Conservation (phyloP, 1,140 invertebrate species). For the Pomacea maculata region DNA sequence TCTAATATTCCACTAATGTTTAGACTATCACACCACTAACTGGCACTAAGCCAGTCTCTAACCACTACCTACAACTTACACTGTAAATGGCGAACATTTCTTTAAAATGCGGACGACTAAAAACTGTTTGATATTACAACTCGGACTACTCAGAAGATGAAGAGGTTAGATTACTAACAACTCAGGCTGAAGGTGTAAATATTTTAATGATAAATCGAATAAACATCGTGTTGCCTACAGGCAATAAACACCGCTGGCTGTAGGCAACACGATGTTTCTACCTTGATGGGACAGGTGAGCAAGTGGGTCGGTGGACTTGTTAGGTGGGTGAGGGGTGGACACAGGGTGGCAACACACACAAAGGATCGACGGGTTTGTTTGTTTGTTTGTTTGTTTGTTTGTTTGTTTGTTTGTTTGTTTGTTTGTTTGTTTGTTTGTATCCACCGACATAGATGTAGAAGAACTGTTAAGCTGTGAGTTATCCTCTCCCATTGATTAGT, state of each 20-base stretch:
- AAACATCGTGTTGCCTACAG: too few relatives aligned
- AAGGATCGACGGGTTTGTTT: too few relatives aligned
- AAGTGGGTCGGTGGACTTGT: neutral
- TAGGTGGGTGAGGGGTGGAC: neutral
- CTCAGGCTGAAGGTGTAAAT: neutral
- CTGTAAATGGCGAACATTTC: too few relatives aligned
- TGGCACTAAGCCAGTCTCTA: neutral
- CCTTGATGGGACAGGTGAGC: neutral
- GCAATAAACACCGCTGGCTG: too few relatives aligned
- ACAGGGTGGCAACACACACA: neutral
- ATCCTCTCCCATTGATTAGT: neutral
- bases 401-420: too few relatives aligned
- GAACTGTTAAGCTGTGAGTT: neutral
- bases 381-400: too few relatives aligned
- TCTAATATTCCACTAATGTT: neutral
- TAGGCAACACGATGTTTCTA: neutral
- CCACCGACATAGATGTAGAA: too few relatives aligned
- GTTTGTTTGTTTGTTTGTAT: too few relatives aligned
- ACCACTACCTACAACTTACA: too few relatives aligned
- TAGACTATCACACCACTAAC: neutral
- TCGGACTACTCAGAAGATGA: neutral
- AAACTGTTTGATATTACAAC: neutral
- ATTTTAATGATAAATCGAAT: neutral
- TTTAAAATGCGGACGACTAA: too few relatives aligned
- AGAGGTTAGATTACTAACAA: neutral